phyloP scores from a whole-genome alignment of 2,113 vertebrate species.

The Balaenoptera acutorostrata region DNA sequence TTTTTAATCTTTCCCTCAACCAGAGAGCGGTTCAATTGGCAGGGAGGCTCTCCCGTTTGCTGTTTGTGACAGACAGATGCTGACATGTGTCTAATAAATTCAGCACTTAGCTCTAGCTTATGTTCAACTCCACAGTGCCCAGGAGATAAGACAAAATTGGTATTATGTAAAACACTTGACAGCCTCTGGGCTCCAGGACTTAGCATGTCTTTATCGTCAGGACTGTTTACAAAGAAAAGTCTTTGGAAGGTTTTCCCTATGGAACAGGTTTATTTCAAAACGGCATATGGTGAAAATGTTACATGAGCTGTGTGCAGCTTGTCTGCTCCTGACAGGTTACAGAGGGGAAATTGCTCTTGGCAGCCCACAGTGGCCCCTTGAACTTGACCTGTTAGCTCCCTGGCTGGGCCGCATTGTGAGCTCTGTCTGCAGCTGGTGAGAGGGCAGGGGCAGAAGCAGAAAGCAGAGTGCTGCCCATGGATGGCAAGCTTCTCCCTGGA shows the following conservation, averaged over 20 bases:
- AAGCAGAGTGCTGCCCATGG: neutral
- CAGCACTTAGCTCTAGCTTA: neutral
- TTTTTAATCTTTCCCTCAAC: neutral
- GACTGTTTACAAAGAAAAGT: slow-evolving; percentile 51
- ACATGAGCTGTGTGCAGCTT: neutral
- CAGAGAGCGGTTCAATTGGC: neutral
- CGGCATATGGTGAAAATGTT: neutral
- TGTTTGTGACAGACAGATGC: neutral
- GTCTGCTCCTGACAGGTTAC: neutral
- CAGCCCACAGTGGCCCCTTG: neutral
- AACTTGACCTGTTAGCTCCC: neutral
- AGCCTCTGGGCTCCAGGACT: neutral
- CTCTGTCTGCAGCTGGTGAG: neutral
- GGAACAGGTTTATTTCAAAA: neutral
- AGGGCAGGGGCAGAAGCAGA: neutral
- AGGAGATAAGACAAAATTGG: neutral
- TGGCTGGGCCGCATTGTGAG: neutral
- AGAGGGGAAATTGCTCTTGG: neutral
- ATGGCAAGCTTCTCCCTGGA: neutral
- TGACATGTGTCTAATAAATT: neutral
- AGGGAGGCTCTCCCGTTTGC: neutral
- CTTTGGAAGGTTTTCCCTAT: neutral
- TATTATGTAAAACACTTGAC: neutral
- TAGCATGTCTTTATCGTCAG: slow-evolving; percentile 47
- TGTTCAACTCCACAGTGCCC: neutral